Percentiles rank a stretch among this genome's conserved stretches.
Conservation (phyloP, 2,888 invertebrate genomes). For the Scrobipalpa atriplicella region DNA sequence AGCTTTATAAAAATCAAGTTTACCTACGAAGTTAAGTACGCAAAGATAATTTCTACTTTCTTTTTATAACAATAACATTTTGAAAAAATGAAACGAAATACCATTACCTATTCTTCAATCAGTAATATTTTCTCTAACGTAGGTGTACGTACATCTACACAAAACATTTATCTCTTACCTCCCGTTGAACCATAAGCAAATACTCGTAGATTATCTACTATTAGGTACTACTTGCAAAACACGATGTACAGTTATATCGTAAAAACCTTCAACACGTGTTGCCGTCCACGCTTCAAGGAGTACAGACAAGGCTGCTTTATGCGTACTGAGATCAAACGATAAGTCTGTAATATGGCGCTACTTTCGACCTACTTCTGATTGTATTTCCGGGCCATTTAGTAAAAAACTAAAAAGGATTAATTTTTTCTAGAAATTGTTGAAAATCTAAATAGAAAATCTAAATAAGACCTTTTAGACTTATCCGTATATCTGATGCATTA, state of each 20-base stretch:
- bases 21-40: too few species aligned
- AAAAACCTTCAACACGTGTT: conserved; percentile 26
- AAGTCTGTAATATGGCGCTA: conserved; percentile 16
- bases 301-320: conserved; percentile 41
- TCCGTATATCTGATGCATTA: too few species aligned
- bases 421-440: too few species aligned
- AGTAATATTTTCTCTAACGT: background rate
- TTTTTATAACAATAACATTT: too few species aligned
- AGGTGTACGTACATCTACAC: background rate
- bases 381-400: background rate
- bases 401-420: too few species aligned
- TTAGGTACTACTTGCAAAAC: background rate
- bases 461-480: too few species aligned
- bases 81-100: too few species aligned
- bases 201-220: background rate
- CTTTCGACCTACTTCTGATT: conserved; percentile 27
- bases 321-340: conserved; percentile 37
- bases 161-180: background rate
- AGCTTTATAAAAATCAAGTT: too few species aligned
- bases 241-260: conserved; percentile 16
- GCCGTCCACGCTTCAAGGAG: conserved; percentile 32
- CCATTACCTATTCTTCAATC: too few species aligned
- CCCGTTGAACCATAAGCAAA: background rate
- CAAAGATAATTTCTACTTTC: too few species aligned
- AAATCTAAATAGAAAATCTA: too few species aligned